Evolutionary conservation across 2,888 invertebrate species (phyloP).

Genomic region (Elysia crispata): DNA sequence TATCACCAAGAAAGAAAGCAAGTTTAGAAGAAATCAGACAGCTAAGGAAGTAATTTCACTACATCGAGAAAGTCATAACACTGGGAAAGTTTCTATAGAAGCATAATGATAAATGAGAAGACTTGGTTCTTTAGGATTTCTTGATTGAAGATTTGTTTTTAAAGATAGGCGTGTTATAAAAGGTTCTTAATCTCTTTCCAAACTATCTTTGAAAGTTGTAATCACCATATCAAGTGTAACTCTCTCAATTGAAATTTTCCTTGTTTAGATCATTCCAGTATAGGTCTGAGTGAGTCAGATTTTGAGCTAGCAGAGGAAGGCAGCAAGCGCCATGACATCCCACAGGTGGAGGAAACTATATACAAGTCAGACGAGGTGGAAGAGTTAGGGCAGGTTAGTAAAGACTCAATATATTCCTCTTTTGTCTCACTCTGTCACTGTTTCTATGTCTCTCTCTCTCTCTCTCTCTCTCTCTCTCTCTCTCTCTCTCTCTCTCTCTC

Average conservation of each 20-base stretch:
- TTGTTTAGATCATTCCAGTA: conserved; percentile 45
- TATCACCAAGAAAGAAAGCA: conserved; percentile 62
- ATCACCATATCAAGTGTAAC: no score
- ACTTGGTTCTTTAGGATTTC: no score
- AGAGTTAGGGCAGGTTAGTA: conserved; percentile 78
- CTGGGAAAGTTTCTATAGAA: background rate
- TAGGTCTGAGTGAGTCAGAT: conserved; percentile 47
- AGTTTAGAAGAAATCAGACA: conserved; percentile 64
- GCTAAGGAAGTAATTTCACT: background rate
- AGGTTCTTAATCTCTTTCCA: no score
- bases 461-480: no score
- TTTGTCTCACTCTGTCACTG: background rate
- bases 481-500: no score
- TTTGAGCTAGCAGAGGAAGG: conserved; percentile 49
- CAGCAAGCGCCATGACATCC: conserved; percentile 32
- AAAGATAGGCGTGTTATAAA: no score
- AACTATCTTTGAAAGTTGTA: no score
- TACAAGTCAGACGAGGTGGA: conserved; percentile 82
- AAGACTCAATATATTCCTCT: background rate
- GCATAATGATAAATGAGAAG: no score
- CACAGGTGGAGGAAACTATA: conserved; percentile 80
- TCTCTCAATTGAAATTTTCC: background rate
- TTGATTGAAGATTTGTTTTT: no score
- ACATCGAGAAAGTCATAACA: background rate
- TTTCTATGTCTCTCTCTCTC: no score